phyloP scores from a whole-genome alignment of 2,888 invertebrate genomes.

The Calameuta filiformis region DNA sequence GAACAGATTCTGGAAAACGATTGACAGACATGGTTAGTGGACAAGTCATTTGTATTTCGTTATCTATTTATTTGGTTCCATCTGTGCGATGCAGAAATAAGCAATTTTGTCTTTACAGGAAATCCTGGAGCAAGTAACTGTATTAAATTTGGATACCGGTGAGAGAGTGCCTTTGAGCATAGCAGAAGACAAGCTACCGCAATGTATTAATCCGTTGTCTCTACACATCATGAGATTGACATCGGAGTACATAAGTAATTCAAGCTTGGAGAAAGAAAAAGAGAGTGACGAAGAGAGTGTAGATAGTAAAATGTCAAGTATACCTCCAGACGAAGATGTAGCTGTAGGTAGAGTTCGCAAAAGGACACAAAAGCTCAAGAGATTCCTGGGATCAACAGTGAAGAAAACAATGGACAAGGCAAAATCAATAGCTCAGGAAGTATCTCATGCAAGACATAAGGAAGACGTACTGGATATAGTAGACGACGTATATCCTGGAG shows the following conservation, averaged over 20 bases:
- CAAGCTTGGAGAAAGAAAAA: slow-evolving; percentile 74
- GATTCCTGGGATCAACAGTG: slow-evolving; percentile 88
- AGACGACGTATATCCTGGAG: slow-evolving; percentile 82
- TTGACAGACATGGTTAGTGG: slow-evolving; percentile 80
- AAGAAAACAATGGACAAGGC: slow-evolving; percentile 93
- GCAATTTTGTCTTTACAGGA: slow-evolving; percentile 68
- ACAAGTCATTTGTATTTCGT: neutral
- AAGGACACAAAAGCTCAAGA: slow-evolving; percentile 74
- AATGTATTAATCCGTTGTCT: slow-evolving; percentile 93
- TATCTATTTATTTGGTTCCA: neutral
- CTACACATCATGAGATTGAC: slow-evolving; percentile 94
- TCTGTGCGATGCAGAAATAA: neutral
- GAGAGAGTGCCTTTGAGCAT: slow-evolving; percentile 94
- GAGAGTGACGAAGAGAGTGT: slow-evolving; percentile 84
- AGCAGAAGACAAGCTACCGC: slow-evolving; percentile 92
- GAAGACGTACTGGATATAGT: slow-evolving; percentile 88
- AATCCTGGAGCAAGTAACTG: slow-evolving; percentile 91
- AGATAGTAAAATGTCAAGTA: slow-evolving; percentile 72
- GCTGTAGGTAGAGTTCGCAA: slow-evolving; percentile 68
- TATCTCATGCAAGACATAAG: slow-evolving; percentile 87
- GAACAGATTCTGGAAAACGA: slow-evolving; percentile 88
- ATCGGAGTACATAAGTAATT: slow-evolving; percentile 86
- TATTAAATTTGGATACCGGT: slow-evolving; percentile 85
- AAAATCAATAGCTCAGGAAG: slow-evolving; percentile 88
- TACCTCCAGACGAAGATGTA: slow-evolving; percentile 68